Base-by-base conservation (phyloP, 2,888 invertebrate genomes). In the Microdon myrmicae region DNA sequence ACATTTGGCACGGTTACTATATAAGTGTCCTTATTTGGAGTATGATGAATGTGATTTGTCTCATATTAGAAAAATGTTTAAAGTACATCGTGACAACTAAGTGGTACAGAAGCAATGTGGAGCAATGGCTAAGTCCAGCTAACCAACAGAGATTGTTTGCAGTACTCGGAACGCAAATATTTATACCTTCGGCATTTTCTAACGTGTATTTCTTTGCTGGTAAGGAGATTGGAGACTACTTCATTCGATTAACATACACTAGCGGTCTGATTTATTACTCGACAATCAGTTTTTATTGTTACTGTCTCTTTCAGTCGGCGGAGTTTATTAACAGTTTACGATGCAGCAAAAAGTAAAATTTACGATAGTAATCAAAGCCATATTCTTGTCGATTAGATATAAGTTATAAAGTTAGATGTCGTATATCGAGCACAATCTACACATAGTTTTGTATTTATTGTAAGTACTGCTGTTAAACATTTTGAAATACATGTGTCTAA, bases 161-260 rank as follows among this genome's bases (percentile, higher is more conserved):
- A 44, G 68, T 88, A 5, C 71, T 90, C 55, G 86, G 88, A 56
- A 84, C 88, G 16, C 92, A 92, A 14, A 80, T 94, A 35, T 84
- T 93, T 68, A 86, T 88, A 16, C 79, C 92, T 67, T 92, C 94
- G 7, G 89, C 89, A 1, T 83, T 93, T 72, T 92, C 94, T 1
- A 94, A 92, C 80, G 92, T 93, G 74, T 94, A 90, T 79, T 92
- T 95, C 75, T 90, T 94, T 79, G 90, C 87, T 58, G 90, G 90
- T 0, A 82, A 81, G 59, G 85, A 87, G 48, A 83, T 93, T 54
- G 94, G 93, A 4, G 82, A 88, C 73, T 82, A 88, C 68, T 90
- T 88, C 74, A 81, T 89, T 71, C 79, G 82, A 23, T 83, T 86
- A 71, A 80, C 91, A 43, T 79, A 79, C 67, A 54, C 73, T 2